phyloP scores from a whole-genome alignment of 2,113 vertebrate species.

The Oreochromis niloticus region DNA sequence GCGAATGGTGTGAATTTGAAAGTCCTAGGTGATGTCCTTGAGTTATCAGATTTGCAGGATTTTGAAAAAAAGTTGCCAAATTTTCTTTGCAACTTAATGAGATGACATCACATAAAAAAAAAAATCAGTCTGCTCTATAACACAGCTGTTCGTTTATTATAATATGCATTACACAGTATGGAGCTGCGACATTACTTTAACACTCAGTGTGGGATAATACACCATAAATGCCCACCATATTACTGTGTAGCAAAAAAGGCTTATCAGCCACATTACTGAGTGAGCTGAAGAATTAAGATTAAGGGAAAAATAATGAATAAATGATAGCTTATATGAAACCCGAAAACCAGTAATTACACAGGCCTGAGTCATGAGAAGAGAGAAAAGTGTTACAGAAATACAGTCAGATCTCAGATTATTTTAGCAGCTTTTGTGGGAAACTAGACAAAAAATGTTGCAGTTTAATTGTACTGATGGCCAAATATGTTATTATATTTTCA shows the following conservation, averaged over 20 bases:
- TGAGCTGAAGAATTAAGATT: not conserved
- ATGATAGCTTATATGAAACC: not conserved
- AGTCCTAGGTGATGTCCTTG: not conserved
- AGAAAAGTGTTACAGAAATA: not conserved
- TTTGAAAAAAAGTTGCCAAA: not conserved
- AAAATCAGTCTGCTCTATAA: not conserved
- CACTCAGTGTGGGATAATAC: not conserved
- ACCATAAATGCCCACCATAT: not conserved
- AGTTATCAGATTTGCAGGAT: not conserved
- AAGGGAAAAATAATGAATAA: not conserved
- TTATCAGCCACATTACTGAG: not conserved
- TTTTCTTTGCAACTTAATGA: not conserved
- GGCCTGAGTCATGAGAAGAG: not conserved
- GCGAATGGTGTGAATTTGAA: fast-evolving
- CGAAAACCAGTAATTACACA: not conserved
- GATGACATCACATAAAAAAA: not conserved
- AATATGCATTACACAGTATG: not conserved
- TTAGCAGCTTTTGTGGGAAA: not conserved
- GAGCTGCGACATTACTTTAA: not conserved
- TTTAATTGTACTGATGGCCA: not conserved
- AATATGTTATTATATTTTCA: not conserved
- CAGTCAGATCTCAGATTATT: not conserved
- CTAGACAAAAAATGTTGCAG: not conserved
- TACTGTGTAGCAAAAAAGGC: not conserved
- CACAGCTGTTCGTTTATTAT: not conserved